Evolutionary conservation across 2,888 invertebrate genomes (phyloP).

Genomic region (Bimastos eiseni): DNA sequence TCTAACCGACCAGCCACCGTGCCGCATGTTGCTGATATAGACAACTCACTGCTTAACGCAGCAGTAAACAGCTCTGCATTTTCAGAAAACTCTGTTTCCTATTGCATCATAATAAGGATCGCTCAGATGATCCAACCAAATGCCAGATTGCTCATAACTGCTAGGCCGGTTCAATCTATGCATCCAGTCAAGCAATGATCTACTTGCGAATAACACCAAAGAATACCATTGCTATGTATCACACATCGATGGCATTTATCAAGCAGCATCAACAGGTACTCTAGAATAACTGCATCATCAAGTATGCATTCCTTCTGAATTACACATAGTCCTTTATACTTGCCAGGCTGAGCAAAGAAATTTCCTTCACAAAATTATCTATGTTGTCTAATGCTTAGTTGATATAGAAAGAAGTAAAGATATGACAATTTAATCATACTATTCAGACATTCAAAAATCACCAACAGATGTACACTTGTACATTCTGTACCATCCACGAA

Average conservation of each 20-base stretch:
- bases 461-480: background rate
- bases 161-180: background rate
- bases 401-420: background rate
- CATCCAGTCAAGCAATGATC: background rate
- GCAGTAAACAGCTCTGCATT: background rate
- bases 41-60: background rate
- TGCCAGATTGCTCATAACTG: background rate
- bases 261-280: background rate
- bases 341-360: background rate
- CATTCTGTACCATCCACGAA: background rate
- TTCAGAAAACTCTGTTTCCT: background rate
- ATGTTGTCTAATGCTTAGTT: background rate
- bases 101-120: background rate
- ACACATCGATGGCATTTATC: background rate
- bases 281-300: background rate
- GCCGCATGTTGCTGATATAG: too few species aligned
- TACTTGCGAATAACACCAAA: background rate
- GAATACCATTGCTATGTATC: constrained; percentile 3
- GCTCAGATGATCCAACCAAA: background rate
- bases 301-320: constrained; percentile 3
- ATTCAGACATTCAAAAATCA: too few species aligned
- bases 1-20: too few species aligned
- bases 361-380: background rate
- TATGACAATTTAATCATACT: background rate
- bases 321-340: background rate